Evolutionary conservation across 2,888 invertebrate species (phyloP).

Genomic region (Watsonalla binaria): DNA sequence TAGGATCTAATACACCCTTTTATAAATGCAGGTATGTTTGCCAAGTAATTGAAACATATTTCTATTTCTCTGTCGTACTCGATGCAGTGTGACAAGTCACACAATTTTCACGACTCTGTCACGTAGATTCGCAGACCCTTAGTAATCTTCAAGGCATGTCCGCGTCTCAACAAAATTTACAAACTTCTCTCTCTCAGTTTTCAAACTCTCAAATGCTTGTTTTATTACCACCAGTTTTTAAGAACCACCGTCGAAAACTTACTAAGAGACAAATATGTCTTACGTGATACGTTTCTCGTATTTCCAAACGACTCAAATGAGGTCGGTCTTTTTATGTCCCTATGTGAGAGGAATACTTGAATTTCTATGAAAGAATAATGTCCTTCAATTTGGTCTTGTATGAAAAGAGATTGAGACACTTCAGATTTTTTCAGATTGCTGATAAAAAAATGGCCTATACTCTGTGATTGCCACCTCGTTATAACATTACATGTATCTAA

Average conservation of each 20-base stretch:
- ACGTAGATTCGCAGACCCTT: background rate
- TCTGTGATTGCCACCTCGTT: no score
- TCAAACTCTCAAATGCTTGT: slow-evolving; percentile 54
- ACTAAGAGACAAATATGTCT: slow-evolving; percentile 51
- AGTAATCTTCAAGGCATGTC: slow-evolving; percentile 8
- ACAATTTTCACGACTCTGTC: background rate
- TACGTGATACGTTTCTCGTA: slow-evolving; percentile 56
- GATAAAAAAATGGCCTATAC: no score
- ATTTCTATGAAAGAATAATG: background rate
- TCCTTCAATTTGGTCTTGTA: background rate
- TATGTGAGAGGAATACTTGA: slow-evolving; percentile 7
- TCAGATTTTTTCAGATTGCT: no score
- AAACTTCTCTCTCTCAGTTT: slow-evolving; percentile 42
- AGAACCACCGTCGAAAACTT: slow-evolving; percentile 45
- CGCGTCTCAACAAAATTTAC: slow-evolving; percentile 27
- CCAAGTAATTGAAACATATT: no score
- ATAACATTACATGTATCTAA: no score
- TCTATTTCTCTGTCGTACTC: no score
- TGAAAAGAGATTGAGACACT: background rate
- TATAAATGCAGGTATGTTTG: no score
- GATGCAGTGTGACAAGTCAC: background rate
- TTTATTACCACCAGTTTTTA: slow-evolving; percentile 57
- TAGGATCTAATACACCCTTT: no score
- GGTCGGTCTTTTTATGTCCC: slow-evolving; percentile 1
- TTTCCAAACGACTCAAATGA: slow-evolving; percentile 14